Conservation (phyloP, 2,113 vertebrate genomes). For the Oreochromis tanganicae region DNA sequence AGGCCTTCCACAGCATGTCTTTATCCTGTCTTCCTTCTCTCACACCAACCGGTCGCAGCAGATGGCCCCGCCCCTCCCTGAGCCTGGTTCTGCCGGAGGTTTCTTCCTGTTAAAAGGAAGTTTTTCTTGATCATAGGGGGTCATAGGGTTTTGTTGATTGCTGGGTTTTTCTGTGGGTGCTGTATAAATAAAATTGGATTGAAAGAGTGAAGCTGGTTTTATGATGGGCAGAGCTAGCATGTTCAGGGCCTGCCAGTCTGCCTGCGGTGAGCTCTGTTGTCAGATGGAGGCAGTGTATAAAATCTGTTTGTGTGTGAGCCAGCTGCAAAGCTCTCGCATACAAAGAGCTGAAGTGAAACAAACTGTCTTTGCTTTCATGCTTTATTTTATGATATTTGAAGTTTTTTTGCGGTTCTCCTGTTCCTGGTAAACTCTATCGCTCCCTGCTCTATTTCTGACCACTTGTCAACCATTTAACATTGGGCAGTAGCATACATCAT, state of each 20-base stretch:
- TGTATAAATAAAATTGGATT: background rate
- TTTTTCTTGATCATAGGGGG: no score
- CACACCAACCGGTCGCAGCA: rapidly evolving
- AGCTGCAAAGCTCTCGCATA: background rate
- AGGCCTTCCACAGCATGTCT: background rate
- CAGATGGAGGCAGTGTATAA: background rate
- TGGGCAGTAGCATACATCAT: background rate
- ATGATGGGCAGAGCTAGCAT: background rate
- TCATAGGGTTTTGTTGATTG: no score
- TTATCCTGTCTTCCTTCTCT: rapidly evolving
- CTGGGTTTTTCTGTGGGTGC: background rate
- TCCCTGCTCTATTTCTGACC: background rate
- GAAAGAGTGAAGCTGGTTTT: background rate
- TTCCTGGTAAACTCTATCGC: background rate
- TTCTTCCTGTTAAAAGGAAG: background rate
- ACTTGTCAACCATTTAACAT: background rate
- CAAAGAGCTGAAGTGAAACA: background rate
- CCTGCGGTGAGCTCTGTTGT: background rate
- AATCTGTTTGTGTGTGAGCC: background rate
- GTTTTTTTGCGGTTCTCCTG: background rate
- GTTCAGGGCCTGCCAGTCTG: background rate
- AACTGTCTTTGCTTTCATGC: background rate
- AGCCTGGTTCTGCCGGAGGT: background rate
- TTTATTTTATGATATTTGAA: background rate
- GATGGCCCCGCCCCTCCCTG: background rate